Conservation (phyloP, 2,797 vertebrate genomes). For the Muraenolepis orangiensis region DNA sequence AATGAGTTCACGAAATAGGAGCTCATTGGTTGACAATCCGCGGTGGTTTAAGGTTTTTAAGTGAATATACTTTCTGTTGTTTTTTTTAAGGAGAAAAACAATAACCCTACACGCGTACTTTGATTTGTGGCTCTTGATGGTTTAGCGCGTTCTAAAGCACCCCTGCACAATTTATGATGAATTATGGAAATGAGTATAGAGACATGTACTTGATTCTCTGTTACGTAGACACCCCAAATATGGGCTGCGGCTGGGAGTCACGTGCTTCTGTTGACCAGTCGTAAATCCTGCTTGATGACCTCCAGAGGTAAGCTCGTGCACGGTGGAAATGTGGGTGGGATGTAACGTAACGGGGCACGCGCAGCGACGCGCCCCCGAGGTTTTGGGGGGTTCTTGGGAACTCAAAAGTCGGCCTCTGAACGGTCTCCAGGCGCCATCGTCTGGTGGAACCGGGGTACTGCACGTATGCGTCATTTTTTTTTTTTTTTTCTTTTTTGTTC, state of each 20-base stretch:
- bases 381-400: background rate
- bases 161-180: slow-evolving; percentile 99
- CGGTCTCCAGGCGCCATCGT: slow-evolving; percentile 90
- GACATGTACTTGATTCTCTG: slow-evolving; percentile 99
- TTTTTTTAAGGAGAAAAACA: slow-evolving; percentile 72
- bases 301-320: slow-evolving; percentile 99
- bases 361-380: slow-evolving; percentile 62
- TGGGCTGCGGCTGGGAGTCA: slow-evolving; percentile 97
- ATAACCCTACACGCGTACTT: slow-evolving; percentile 88
- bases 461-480: slow-evolving; percentile 60
- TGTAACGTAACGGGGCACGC: slow-evolving; percentile 73
- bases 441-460: slow-evolving; percentile 73
- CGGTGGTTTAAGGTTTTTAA: slow-evolving; percentile 46
- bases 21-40: slow-evolving; percentile 96
- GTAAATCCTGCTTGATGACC: slow-evolving; percentile 99
- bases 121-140: slow-evolving; percentile 99
- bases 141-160: slow-evolving; percentile 99
- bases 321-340: slow-evolving; percentile 90
- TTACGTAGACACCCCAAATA: slow-evolving; percentile 99
- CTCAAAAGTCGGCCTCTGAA: slow-evolving; percentile 62
- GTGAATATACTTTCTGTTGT: slow-evolving; percentile 67
- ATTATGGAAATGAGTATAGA: slow-evolving; percentile 99
- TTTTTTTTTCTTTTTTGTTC: too few species aligned
- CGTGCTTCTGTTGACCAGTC: slow-evolving; percentile 99
- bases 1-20: slow-evolving; percentile 99